These are phyloP conservation scores for Labrus mixtus DNA, from an alignment of 2,113 vertebrate genomes.

Conservation along the genomic window DNA sequence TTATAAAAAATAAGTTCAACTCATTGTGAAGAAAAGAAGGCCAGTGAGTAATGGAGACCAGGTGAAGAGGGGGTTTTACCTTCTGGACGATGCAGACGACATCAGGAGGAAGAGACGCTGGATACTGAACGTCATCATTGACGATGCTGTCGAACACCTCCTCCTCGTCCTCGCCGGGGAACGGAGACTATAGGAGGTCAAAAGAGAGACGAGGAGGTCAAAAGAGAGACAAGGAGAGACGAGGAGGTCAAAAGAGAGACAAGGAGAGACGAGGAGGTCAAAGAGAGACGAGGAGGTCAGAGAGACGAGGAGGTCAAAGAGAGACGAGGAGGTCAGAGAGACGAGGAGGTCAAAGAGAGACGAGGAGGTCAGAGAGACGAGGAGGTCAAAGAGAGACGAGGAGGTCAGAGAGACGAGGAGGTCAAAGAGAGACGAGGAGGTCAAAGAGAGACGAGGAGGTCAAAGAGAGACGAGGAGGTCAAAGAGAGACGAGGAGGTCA, in stretches of 20 bases:
- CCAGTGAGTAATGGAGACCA: not conserved
- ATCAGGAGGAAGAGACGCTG: conserved; percentile 87
- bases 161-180: conserved; percentile 97
- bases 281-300: not conserved
- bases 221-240: not conserved
- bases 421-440: too few species aligned
- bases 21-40: too few species aligned
- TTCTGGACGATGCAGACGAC: conserved; percentile 90
- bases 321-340: not conserved
- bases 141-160: conserved; percentile 98
- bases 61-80: conserved; percentile 75
- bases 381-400: too few species aligned
- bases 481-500: too few species aligned
- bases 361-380: not conserved
- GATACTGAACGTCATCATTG: conserved; percentile 90
- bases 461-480: too few species aligned
- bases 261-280: too few species aligned
- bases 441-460: not conserved
- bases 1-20: too few species aligned
- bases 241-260: not conserved
- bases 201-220: not conserved
- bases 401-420: not conserved
- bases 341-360: too few species aligned
- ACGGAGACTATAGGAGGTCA: conserved; percentile 87
- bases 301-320: too few species aligned